phyloP scores from a whole-genome alignment of 2,888 invertebrate genomes.

The Falcaria lacertinaria region DNA sequence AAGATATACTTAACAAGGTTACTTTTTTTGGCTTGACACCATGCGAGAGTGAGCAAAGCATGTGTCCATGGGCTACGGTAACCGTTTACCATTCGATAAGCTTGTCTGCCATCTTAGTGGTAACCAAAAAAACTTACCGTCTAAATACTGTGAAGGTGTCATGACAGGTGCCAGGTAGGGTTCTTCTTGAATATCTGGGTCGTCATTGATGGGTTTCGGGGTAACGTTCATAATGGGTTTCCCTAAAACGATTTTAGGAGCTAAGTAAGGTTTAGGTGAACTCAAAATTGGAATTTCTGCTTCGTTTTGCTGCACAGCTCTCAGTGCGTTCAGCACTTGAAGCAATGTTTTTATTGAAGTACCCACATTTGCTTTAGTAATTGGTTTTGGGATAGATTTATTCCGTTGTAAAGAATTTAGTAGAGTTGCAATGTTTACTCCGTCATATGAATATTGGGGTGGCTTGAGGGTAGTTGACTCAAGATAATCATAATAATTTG shows the following conservation, averaged over 20 bases:
- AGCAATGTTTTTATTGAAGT: conserved; percentile 88
- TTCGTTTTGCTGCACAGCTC: conserved; percentile 65
- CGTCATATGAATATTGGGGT: conserved; percentile 32
- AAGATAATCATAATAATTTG: conserved; percentile 52
- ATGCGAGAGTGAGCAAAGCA: no score
- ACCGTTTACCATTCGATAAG: no score
- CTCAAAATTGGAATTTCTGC: conserved; percentile 50
- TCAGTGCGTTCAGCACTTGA: conserved; percentile 85
- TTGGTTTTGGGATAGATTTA: conserved; percentile 86
- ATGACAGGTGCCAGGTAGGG: conserved; percentile 57
- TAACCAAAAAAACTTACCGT: conserved; percentile 48
- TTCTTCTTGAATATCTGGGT: conserved; percentile 51
- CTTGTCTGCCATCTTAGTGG: no score
- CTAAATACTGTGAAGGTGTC: conserved; percentile 65
- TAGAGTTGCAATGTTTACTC: conserved; percentile 71
- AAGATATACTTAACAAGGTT: no score
- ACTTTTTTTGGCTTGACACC: no score
- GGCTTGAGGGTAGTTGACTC: conserved; percentile 41
- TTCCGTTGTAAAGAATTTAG: conserved; percentile 86
- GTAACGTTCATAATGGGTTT: conserved; percentile 42
- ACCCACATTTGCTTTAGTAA: conserved; percentile 88
- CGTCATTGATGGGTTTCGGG: conserved; percentile 23
- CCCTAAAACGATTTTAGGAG: conserved; percentile 31
- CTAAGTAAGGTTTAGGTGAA: conserved; percentile 58
- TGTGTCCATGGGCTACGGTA: no score